Evolutionary conservation across 2,888 invertebrate genomes (phyloP).

Genomic region (Zhengitettix transpicula): DNA sequence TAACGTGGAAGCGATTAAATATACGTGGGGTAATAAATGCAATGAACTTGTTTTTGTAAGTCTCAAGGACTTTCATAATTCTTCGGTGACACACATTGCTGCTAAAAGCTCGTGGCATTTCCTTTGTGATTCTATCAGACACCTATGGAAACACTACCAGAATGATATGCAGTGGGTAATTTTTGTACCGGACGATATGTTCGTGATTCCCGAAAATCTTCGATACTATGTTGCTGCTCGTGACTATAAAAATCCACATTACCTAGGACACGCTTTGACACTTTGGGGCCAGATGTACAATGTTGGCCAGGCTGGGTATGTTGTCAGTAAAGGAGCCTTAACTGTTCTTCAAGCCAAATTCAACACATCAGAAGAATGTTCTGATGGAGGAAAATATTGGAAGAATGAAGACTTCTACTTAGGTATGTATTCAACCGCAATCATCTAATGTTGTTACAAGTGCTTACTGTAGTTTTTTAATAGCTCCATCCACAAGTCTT

Average conservation of each 20-base stretch:
- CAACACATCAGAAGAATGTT: constrained; percentile 26
- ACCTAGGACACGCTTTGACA: constrained; percentile 35
- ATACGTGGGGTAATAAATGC: constrained; percentile 26
- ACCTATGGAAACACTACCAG: constrained; percentile 19
- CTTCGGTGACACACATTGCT: constrained; percentile 6
- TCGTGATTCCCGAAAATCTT: constrained; percentile 37
- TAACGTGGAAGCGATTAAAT: constrained; percentile 23
- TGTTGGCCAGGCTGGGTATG: constrained; percentile 35
- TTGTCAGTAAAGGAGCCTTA: constrained; percentile 32
- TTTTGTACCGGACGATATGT: constrained; percentile 35
- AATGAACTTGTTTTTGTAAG: constrained; percentile 10
- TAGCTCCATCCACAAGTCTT: too few species aligned
- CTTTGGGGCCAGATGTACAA: constrained; percentile 38
- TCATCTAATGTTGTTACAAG: neutral
- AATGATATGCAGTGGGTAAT: constrained; percentile 32
- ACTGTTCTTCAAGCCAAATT: constrained; percentile 25
- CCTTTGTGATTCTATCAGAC: constrained; percentile 25
- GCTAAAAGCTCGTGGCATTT: constrained; percentile 26
- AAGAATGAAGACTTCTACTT: constrained; percentile 41
- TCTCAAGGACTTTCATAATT: neutral
- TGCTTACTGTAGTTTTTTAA: neutral
- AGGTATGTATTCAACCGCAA: constrained; percentile 20
- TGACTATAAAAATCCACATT: constrained; percentile 27
- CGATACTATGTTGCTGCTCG: constrained; percentile 30
- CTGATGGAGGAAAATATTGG: constrained; percentile 30